These are phyloP conservation scores for Steinernema carpocapsae DNA, from an alignment of 2,888 invertebrate species.

Conservation along the genomic window DNA sequence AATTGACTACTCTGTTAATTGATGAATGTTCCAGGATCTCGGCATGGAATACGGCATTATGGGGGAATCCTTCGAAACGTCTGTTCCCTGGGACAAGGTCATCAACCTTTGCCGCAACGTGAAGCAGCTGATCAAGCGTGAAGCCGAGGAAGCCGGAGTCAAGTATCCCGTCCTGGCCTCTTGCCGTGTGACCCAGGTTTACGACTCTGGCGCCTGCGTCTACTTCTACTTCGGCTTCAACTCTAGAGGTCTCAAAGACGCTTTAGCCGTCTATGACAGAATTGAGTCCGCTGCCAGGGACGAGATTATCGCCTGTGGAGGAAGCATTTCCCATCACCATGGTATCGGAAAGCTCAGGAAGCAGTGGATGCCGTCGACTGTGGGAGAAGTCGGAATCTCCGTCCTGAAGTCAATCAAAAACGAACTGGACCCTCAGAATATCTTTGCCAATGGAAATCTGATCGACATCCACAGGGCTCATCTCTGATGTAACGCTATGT, in stretches of 20 bases:
- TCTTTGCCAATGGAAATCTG: slow-evolving; percentile 88
- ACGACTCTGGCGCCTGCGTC: slow-evolving; percentile 94
- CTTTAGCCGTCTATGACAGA: slow-evolving; percentile 17
- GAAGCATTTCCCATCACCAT: slow-evolving; percentile 91
- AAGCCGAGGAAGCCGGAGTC: slow-evolving; percentile 71
- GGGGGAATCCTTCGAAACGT: slow-evolving; percentile 97
- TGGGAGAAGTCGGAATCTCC: slow-evolving; percentile 81
- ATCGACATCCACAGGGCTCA: slow-evolving; percentile 64
- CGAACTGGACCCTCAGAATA: slow-evolving; percentile 89
- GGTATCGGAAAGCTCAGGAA: slow-evolving; percentile 85
- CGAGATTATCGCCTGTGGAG: slow-evolving; percentile 87
- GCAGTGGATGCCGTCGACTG: slow-evolving; percentile 83
- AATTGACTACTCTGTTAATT: too few relatives aligned
- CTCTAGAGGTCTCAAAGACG: slow-evolving; percentile 67
- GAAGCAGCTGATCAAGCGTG: slow-evolving; percentile 78
- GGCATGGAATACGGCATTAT: slow-evolving; percentile 85
- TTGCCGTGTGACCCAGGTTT: slow-evolving; percentile 85
- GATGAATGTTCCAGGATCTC: slow-evolving; percentile 85
- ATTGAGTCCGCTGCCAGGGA: slow-evolving; percentile 80
- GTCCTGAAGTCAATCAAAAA: slow-evolving; percentile 83
- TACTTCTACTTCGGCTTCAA: slow-evolving; percentile 92
- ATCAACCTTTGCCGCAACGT: slow-evolving; percentile 83
- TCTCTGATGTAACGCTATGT: not conserved
- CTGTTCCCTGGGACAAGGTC: slow-evolving; percentile 76
- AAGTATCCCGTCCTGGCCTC: slow-evolving; percentile 71